Evolutionary conservation across 2,888 invertebrate genomes (phyloP).

Genomic region (Iselma pallidipennis): DNA sequence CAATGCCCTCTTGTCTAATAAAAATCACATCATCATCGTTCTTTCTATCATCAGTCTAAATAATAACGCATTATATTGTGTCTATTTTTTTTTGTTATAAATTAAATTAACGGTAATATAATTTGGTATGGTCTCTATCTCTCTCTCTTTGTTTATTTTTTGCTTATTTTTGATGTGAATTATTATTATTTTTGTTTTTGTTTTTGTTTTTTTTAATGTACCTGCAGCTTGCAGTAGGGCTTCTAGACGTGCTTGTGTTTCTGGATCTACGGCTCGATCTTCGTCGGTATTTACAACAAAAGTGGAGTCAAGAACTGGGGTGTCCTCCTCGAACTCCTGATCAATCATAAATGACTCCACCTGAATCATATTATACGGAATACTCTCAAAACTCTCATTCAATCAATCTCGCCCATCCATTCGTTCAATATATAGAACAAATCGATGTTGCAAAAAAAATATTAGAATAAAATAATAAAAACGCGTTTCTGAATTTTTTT

Average conservation of each 20-base stretch:
- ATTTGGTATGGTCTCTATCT: too few species aligned
- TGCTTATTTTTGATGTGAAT: too few species aligned
- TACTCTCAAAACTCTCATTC: constrained; percentile 23
- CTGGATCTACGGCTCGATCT: constrained; percentile 75
- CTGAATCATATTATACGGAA: constrained; percentile 53
- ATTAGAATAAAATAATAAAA: background rate
- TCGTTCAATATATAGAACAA: constrained; percentile 3
- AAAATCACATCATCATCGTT: too few species aligned
- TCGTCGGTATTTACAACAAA: constrained; percentile 67
- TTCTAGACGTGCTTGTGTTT: constrained; percentile 89
- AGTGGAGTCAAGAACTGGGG: constrained; percentile 65
- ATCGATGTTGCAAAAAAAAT: background rate
- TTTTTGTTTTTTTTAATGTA: constrained; percentile 44
- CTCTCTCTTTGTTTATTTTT: too few species aligned
- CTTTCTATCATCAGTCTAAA: too few species aligned
- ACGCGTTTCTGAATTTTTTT: background rate
- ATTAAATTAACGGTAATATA: too few species aligned
- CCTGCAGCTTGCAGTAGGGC: constrained; percentile 93
- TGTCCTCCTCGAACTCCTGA: constrained; percentile 68
- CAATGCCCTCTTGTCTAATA: too few species aligned
- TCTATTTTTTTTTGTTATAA: too few species aligned
- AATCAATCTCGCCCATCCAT: constrained; percentile 13
- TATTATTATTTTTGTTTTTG: background rate
- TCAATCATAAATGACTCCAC: constrained; percentile 74
- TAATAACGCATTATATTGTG: too few species aligned